These are phyloP conservation scores for Nemurella pictetii DNA, from an alignment of 2,888 invertebrate genomes.

Conservation along the genomic window DNA sequence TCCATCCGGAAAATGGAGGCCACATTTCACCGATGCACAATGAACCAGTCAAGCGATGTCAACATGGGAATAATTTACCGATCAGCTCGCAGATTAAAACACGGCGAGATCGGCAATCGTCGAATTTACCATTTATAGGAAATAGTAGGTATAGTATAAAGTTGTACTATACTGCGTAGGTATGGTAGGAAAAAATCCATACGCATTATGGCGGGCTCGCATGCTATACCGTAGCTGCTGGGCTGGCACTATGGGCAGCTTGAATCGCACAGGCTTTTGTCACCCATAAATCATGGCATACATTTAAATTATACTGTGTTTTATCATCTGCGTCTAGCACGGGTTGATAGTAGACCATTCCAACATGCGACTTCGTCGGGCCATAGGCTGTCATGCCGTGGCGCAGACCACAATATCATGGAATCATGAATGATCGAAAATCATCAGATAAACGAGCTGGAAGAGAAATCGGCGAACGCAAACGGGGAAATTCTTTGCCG, in stretches of 20 bases:
- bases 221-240: background rate
- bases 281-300: background rate
- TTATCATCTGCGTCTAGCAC: background rate
- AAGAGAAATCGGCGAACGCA: background rate
- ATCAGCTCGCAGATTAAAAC: conserved; percentile 10
- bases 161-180: background rate
- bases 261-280: background rate
- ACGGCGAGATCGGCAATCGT: conserved; percentile 1
- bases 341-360: conserved; percentile 2
- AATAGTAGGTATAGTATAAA: background rate
- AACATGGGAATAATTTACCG: conserved; percentile 19
- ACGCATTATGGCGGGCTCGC: conserved; percentile 4
- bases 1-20: background rate
- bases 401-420: background rate
- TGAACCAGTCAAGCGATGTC: background rate
- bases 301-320: conserved; percentile 15
- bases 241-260: background rate
- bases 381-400: background rate
- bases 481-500: background rate
- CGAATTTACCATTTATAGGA: conserved; percentile 15
- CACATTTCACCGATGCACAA: conserved; percentile 1
- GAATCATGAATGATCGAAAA: conserved; percentile 11
- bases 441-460: conserved; percentile 24
- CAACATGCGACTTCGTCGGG: background rate
- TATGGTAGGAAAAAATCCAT: background rate